Evolutionary conservation across 2,113 vertebrate genomes (phyloP).

Genomic region (Melanerpes aurifrons): DNA sequence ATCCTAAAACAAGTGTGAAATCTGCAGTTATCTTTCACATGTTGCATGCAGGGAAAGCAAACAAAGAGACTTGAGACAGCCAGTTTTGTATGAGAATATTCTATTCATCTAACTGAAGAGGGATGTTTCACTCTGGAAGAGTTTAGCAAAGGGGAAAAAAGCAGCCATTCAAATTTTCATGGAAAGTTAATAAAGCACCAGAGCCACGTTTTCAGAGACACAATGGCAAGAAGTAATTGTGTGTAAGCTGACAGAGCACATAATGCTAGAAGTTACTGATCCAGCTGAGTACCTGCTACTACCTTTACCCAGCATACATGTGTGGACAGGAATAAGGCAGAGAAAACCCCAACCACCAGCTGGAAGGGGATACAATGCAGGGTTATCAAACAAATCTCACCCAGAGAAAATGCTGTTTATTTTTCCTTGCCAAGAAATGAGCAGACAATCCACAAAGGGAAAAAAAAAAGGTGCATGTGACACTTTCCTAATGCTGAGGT

Average conservation of each 20-base stretch:
- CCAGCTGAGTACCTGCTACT: neutral
- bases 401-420: neutral
- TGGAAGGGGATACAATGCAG: neutral
- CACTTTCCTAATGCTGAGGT: neutral
- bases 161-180: neutral
- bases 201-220: neutral
- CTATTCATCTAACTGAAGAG: neutral
- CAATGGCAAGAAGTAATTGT: neutral
- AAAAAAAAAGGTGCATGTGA: neutral
- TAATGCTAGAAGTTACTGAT: neutral
- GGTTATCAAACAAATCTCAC: neutral
- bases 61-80: neutral
- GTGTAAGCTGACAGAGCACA: neutral
- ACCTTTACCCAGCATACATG: fast-evolving
- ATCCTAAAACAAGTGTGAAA: neutral
- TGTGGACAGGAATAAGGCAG: neutral
- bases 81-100: neutral
- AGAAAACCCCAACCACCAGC: neutral
- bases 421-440: neutral
- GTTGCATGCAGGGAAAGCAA: too few species aligned
- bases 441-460: neutral
- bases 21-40: neutral
- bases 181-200: neutral
- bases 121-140: neutral
- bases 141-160: neutral